Evolutionary conservation across 2,888 invertebrate genomes (phyloP).

Genomic region (Lasioglossum calceatum): DNA sequence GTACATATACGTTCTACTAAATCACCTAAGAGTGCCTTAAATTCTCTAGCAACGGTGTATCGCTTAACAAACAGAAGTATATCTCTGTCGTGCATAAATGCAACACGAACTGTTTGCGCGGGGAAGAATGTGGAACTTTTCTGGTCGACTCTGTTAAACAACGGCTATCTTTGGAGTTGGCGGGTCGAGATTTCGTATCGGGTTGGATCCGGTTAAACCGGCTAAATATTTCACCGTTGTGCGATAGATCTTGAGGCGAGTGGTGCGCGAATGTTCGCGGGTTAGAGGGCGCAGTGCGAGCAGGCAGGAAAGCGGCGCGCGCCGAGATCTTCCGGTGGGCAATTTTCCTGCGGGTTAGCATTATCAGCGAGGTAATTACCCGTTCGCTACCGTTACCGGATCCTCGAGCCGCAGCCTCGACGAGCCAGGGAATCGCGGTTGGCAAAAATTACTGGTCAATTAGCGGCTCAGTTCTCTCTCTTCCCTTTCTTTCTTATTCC

Average conservation of each 20-base stretch:
- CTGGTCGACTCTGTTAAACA: constrained; percentile 4
- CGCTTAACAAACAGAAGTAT: neutral
- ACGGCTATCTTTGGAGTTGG: neutral
- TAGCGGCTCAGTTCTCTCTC: constrained; percentile 59
- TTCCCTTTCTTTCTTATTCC: neutral
- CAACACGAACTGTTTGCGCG: neutral
- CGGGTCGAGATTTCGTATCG: constrained; percentile 15
- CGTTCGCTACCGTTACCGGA: constrained; percentile 72
- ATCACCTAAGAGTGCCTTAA: neutral
- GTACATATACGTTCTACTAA: neutral
- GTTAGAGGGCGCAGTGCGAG: constrained; percentile 9
- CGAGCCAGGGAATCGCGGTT: constrained; percentile 62
- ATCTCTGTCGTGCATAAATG: neutral
- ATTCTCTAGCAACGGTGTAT: neutral
- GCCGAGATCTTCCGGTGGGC: constrained; percentile 63
- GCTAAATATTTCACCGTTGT: constrained; percentile 17
- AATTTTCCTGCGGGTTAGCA: constrained; percentile 70
- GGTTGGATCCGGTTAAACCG: constrained; percentile 22
- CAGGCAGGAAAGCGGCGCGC: constrained; percentile 47
- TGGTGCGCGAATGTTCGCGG: constrained; percentile 26
- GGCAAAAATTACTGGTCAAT: constrained; percentile 67
- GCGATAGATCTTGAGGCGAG: constrained; percentile 16
- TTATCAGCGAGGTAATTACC: constrained; percentile 68
- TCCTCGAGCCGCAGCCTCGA: constrained; percentile 57
- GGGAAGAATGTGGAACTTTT: neutral